phyloP scores from a whole-genome alignment of 2,797 vertebrate genomes.

The Spinus olivaceus region DNA sequence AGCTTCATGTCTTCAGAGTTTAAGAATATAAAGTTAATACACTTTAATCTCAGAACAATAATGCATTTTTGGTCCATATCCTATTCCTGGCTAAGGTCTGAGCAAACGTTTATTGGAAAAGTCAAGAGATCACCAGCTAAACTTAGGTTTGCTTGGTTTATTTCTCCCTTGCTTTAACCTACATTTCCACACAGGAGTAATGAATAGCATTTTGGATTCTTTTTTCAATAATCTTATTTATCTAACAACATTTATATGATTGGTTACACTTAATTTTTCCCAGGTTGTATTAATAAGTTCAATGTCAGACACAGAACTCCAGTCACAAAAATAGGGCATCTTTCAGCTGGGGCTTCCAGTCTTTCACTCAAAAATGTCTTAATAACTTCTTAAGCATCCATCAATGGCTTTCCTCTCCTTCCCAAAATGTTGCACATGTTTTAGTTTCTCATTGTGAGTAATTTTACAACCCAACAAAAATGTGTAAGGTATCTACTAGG shows the following conservation, averaged over 20 bases:
- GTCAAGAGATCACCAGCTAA: not conserved
- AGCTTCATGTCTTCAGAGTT: conserved; percentile 90
- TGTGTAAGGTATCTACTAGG: not conserved
- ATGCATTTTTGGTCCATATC: not conserved
- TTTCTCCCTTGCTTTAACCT: not conserved
- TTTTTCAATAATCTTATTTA: not conserved
- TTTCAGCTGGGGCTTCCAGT: not conserved
- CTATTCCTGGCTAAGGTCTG: not conserved
- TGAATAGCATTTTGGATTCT: not conserved
- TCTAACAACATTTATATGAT: not conserved
- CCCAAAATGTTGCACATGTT: not conserved
- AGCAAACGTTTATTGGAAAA: not conserved
- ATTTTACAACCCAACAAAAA: not conserved
- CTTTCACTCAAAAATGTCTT: not conserved
- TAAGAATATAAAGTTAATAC: conserved; percentile 46
- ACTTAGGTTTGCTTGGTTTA: not conserved
- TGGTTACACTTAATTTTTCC: not conserved
- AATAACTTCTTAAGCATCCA: not conserved
- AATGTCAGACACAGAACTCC: not conserved
- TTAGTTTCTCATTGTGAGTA: not conserved
- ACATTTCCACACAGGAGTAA: not conserved
- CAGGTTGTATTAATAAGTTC: not conserved
- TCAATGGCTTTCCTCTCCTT: not conserved
- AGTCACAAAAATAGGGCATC: not conserved
- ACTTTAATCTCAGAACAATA: not conserved